A percentile compares a stretch with the other conserved stretches of the same genome.
These are phyloP conservation scores for Goniozus legneri DNA, from an alignment of 1,140 invertebrate species.

Conservation along the genomic window DNA sequence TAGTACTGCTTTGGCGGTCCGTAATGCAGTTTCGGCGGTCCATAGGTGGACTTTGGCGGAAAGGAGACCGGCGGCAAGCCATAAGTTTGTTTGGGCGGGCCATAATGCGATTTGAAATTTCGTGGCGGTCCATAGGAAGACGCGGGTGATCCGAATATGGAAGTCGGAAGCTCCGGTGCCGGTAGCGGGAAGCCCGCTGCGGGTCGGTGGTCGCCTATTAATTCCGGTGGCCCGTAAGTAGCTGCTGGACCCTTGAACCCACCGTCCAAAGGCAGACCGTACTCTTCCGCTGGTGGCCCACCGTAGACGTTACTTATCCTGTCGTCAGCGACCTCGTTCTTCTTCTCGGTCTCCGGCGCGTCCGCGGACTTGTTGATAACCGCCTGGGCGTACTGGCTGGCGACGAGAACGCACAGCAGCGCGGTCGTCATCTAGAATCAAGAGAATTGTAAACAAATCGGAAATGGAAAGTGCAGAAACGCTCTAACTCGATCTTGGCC, in stretches of 20 bases:
- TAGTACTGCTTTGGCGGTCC: conserved; percentile 53
- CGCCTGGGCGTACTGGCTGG: conserved; percentile 28
- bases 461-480: too few relatives aligned
- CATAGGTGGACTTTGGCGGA: conserved; percentile 46
- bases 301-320: conserved; percentile 48
- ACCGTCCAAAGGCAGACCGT: conserved; percentile 32
- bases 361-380: conserved; percentile 39
- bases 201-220: conserved; percentile 43
- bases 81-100: conserved; percentile 46
- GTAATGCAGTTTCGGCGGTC: conserved; percentile 50
- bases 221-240: conserved; percentile 46
- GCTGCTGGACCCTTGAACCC: conserved; percentile 42
- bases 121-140: conserved; percentile 41
- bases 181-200: conserved; percentile 45
- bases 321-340: conserved; percentile 34
- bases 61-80: conserved; percentile 37
- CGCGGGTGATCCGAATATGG: conserved; percentile 41
- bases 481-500: too few relatives aligned
- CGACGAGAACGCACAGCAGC: conserved; percentile 34
- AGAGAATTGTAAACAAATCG: too few relatives aligned
- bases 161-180: conserved; percentile 42
- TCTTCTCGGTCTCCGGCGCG: conserved; percentile 22
- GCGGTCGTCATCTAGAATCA: conserved; percentile 37
- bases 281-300: conserved; percentile 34
- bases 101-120: conserved; percentile 46